Percentiles rank a stretch among this genome's conserved stretches.
phyloP scores from a whole-genome alignment of 2,113 vertebrate genomes.

The Oriolus oriolus region DNA sequence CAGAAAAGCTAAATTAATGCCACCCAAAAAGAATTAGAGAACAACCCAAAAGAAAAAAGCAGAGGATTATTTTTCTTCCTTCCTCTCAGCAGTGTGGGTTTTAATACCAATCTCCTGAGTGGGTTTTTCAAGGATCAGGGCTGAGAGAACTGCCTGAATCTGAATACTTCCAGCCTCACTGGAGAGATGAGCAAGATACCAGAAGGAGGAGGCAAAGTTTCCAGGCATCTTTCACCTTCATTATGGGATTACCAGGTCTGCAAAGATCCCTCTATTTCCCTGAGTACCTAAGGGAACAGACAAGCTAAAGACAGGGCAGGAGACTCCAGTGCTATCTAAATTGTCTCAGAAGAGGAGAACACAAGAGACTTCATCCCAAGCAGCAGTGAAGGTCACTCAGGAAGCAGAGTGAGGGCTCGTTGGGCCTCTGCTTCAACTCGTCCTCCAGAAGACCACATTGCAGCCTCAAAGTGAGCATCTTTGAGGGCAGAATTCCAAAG shows the following conservation, averaged over 20 bases:
- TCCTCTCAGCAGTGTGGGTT: not conserved
- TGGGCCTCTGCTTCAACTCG: not conserved
- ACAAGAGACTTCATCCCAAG: not conserved
- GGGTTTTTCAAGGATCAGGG: not conserved
- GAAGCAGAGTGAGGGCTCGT: not conserved
- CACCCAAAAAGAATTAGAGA: not conserved
- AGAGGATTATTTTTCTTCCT: not conserved
- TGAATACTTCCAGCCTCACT: not conserved
- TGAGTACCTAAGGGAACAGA: not conserved
- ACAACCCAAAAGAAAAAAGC: not conserved
- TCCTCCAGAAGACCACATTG: not conserved
- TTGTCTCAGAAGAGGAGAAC: not conserved
- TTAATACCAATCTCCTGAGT: not conserved
- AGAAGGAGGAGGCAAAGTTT: not conserved
- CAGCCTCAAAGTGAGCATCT: not conserved
- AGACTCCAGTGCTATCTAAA: not conserved
- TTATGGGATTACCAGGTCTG: not conserved
- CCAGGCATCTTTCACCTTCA: not conserved
- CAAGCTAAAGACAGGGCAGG: not conserved
- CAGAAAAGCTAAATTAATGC: not conserved
- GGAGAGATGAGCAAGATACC: not conserved
- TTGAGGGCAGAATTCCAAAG: not conserved
- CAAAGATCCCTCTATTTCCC: not conserved
- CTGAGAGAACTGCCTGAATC: not conserved
- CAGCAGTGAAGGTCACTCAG: not conserved